Conservation (phyloP, 2,797 vertebrate species). For the Sebastes minor region DNA sequence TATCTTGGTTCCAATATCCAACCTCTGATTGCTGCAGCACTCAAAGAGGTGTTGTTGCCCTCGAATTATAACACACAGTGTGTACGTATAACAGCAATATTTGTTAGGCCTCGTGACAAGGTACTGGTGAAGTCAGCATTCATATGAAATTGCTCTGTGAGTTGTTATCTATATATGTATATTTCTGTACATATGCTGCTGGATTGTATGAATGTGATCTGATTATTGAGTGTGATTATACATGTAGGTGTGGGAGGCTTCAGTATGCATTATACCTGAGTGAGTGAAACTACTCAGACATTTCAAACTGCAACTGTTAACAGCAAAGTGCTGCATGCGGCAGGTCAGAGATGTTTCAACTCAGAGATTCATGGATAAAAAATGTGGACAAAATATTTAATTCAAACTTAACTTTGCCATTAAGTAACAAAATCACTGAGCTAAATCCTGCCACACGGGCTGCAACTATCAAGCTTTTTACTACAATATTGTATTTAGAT, state of each 20-base stretch:
- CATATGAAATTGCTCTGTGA: not conserved
- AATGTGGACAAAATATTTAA: slow-evolving; percentile 11
- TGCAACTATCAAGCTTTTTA: not conserved
- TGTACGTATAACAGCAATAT: not conserved
- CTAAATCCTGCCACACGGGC: not conserved
- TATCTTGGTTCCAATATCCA: slow-evolving; percentile 33
- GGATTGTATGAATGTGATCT: not conserved
- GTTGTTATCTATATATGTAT: not conserved
- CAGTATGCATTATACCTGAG: slow-evolving; percentile 17
- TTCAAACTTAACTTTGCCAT: slow-evolving; percentile 35
- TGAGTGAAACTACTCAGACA: slow-evolving; percentile 35
- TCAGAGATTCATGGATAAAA: slow-evolving; percentile 10
- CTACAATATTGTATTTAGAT: not conserved
- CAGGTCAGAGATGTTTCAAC: slow-evolving; percentile 34
- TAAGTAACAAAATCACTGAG: slow-evolving; percentile 1
- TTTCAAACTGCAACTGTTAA: slow-evolving; percentile 49
- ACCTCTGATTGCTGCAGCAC: slow-evolving; percentile 38
- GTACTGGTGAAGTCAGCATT: not conserved
- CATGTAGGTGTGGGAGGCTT: slow-evolving; percentile 7
- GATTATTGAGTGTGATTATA: not conserved
- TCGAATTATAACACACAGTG: not conserved
- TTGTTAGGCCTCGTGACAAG: not conserved
- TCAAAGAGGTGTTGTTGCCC: not conserved
- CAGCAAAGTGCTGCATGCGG: slow-evolving; percentile 29
- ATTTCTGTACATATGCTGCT: not conserved